These are phyloP conservation scores for Habropoda laboriosa DNA, from an alignment of 1,140 invertebrate species.

Conservation along the genomic window DNA sequence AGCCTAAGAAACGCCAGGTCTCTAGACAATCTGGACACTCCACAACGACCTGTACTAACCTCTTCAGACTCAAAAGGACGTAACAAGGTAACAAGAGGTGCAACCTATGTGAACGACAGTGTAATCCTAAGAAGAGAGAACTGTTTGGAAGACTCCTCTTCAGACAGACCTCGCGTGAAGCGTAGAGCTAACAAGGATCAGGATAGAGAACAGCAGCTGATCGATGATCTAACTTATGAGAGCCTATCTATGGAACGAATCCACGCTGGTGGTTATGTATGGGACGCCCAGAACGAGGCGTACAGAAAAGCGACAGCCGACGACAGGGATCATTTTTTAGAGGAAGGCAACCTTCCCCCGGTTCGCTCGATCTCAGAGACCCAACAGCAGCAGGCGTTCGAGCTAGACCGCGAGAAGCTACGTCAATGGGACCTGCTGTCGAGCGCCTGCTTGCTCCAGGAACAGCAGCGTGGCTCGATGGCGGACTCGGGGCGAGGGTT, in stretches of 20 bases:
- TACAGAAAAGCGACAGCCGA: slow-evolving; percentile 60
- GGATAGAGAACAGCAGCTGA: slow-evolving; percentile 58
- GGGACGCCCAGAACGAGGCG: slow-evolving; percentile 79
- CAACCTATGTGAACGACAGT: slow-evolving; percentile 89
- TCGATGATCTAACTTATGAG: slow-evolving; percentile 73
- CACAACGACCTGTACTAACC: slow-evolving; percentile 31
- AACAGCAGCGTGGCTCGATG: slow-evolving; percentile 77
- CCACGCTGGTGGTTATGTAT: slow-evolving; percentile 77
- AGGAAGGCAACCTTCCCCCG: slow-evolving; percentile 81
- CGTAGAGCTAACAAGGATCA: slow-evolving; percentile 61
- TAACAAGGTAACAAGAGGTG: slow-evolving; percentile 85
- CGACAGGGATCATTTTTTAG: slow-evolving; percentile 81
- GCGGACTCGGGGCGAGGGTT: slow-evolving; percentile 77
- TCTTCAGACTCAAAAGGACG: slow-evolving; percentile 55
- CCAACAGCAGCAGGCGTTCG: slow-evolving; percentile 81
- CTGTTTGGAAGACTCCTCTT: slow-evolving; percentile 19
- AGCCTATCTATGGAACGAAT: slow-evolving; percentile 73
- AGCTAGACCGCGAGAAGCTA: slow-evolving; percentile 92
- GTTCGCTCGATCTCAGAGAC: slow-evolving; percentile 51
- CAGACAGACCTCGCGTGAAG: slow-evolving; percentile 60
- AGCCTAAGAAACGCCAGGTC: slow-evolving; percentile 91
- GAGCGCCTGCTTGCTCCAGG: slow-evolving; percentile 85
- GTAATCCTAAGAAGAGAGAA: slow-evolving; percentile 71
- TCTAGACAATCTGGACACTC: slow-evolving; percentile 88
- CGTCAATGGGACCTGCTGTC: slow-evolving; percentile 94